Evolutionary conservation across 2,888 invertebrate species (phyloP), one percentile per base, ranked within the genome.

Genomic region (Oligia latruncula): DNA sequence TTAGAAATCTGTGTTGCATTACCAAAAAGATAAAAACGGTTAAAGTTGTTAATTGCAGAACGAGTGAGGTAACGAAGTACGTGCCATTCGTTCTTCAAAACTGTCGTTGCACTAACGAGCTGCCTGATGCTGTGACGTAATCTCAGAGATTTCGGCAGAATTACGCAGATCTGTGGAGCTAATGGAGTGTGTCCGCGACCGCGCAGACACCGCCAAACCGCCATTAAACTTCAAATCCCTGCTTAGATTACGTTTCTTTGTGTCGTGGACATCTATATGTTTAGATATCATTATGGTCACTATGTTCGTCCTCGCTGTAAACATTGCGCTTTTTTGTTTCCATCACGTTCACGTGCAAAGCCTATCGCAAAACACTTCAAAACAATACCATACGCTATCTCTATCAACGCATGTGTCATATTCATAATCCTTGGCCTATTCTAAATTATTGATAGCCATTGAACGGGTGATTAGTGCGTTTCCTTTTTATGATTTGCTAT

Each of bases 111-210:
- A 90, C 92, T 93, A 92, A 93, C 92, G 92, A 93, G 91, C 85
- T 87, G 90, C 85, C 87, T 90, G 92, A 89, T 89, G 88, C 80
- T 85, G 84, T 96, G 94, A 95, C 91, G 96, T 94, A 96, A 96
- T 88, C 88, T 89, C 84, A 66, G 79, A 89, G 89, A 93, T 95
- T 95, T 95, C 93, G 93, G 92, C 93, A 93, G 93, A 95, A 95
- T 95, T 94, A 94, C 94, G 93, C 93, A 93, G 92, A 93, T 93
- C 93, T 90, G 91, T 92, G 90, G 88, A 91, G 89, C 92, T 95
- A 95, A 95, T 95, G 94, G 94, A 94, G 92, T 94, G 94, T 94
- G 92, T 90, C 93, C 89, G 90, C 90, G 86, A 89, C 70, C 77
- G 74, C 65, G 80, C 89, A 84, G 88, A 83, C 87, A 83, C 83